A percentile compares a stretch with the other conserved stretches of the same genome.
phyloP scores from a whole-genome alignment of 2,888 invertebrate species.

The Eristalis pertinax region DNA sequence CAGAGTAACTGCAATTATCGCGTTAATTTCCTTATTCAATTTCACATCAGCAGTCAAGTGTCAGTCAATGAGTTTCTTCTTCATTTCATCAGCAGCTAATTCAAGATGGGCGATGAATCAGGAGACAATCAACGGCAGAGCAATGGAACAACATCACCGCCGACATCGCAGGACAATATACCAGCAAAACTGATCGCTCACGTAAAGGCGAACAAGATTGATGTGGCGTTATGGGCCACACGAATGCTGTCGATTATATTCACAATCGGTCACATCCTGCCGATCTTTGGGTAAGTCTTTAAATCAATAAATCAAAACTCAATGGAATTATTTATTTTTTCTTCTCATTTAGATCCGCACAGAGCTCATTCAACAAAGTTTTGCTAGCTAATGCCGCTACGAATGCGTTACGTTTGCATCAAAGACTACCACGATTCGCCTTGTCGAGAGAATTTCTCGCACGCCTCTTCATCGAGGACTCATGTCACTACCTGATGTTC shows the following conservation, averaged over 20 bases:
- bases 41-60: background rate
- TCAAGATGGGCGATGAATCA: constrained; percentile 47
- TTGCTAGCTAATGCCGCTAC: constrained; percentile 96
- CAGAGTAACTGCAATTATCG: no score
- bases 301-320: background rate
- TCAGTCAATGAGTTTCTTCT: background rate
- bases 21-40: no score
- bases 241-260: constrained; percentile 92
- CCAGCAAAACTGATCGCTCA: constrained; percentile 85
- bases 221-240: constrained; percentile 93
- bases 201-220: constrained; percentile 91
- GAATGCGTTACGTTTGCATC: constrained; percentile 96
- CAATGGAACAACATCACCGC: constrained; percentile 65
- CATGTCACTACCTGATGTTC: constrained; percentile 98
- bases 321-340: background rate
- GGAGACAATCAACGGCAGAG: constrained; percentile 43
- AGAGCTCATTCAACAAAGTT: constrained; percentile 94
- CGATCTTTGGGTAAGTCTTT: constrained; percentile 90
- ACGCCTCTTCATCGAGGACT: constrained; percentile 92
- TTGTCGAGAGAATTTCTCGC: constrained; percentile 92
- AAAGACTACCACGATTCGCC: constrained; percentile 92
- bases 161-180: constrained; percentile 73
- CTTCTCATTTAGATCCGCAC: constrained; percentile 84
- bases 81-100: background rate
- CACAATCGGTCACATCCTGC: constrained; percentile 91